These are phyloP conservation scores for Porites divaricata DNA, from an alignment of 92 coral and sea anemone genomes.

Conservation along the genomic window DNA sequence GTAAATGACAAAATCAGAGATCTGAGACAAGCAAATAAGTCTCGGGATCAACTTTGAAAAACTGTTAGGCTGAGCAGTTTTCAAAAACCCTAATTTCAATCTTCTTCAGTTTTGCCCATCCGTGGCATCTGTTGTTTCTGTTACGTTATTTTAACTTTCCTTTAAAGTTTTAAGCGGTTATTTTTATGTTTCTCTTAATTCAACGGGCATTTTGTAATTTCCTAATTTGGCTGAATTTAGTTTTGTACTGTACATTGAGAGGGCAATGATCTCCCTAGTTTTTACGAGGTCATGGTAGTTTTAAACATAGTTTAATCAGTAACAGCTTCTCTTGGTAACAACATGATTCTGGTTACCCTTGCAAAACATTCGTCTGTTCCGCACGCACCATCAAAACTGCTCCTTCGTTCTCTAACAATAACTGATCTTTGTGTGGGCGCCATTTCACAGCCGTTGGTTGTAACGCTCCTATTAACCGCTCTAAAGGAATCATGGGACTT, in stretches of 20 bases:
- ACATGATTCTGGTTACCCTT: slow-evolving; percentile 12
- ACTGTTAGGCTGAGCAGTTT: too few relatives aligned
- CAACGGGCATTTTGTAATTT: too few relatives aligned
- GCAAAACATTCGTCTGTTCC: slow-evolving; percentile 8
- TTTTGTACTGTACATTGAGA: slow-evolving; percentile 21
- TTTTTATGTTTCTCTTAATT: too few relatives aligned
- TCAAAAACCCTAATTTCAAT: too few relatives aligned
- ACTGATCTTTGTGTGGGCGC: slow-evolving; percentile 35
- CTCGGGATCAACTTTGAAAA: too few relatives aligned
- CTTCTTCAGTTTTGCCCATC: too few relatives aligned
- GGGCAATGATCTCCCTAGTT: not conserved
- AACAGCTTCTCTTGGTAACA: slow-evolving; percentile 21
- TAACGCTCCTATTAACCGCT: not conserved
- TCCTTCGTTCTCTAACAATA: slow-evolving; percentile 11
- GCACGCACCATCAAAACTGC: slow-evolving; percentile 34
- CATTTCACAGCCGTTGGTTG: slow-evolving; percentile 5
- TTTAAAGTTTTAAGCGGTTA: too few relatives aligned
- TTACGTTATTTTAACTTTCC: too few relatives aligned
- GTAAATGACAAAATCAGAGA: too few relatives aligned
- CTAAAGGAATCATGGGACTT: not conserved
- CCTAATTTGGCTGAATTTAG: too few relatives aligned
- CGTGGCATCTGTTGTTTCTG: too few relatives aligned
- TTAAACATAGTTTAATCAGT: slow-evolving; percentile 18
- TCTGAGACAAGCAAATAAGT: too few relatives aligned
- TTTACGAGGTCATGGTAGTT: slow-evolving; percentile 15